These are phyloP conservation scores for Heliothis subflexa DNA, from an alignment of 1,140 invertebrate genomes.

Conservation along the genomic window DNA sequence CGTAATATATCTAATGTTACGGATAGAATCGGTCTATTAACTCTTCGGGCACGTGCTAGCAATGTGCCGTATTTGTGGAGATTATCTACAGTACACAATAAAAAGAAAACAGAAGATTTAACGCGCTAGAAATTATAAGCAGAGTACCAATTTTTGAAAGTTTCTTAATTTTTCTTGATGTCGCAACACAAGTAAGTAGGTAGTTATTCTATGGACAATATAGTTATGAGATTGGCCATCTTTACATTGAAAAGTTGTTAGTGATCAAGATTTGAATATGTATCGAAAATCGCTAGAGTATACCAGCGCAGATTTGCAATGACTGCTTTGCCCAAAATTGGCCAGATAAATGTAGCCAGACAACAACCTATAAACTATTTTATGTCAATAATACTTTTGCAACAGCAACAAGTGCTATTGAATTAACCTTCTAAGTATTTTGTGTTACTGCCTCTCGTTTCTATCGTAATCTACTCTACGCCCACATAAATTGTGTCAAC, in stretches of 20 bases:
- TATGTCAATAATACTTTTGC: too few relatives aligned
- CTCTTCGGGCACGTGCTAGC: slow-evolving; percentile 30
- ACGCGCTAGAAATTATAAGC: background rate
- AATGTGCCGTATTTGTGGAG: slow-evolving; percentile 20
- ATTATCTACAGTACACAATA: background rate
- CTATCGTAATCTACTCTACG: slow-evolving; percentile 60
- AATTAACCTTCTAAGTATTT: slow-evolving; percentile 11
- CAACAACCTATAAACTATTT: background rate
- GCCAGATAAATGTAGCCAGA: background rate
- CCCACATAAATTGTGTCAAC: slow-evolving; percentile 66
- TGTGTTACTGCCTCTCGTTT: background rate
- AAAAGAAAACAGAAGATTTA: background rate
- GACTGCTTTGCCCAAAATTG: too few relatives aligned
- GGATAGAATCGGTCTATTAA: slow-evolving; percentile 24
- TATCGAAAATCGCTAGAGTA: too few relatives aligned
- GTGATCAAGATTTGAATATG: too few relatives aligned
- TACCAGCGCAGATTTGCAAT: too few relatives aligned
- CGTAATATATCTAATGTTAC: slow-evolving; percentile 3
- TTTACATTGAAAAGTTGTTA: too few relatives aligned
- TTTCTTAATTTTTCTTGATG: background rate
- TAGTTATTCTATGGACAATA: too few relatives aligned
- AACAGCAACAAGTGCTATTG: too few relatives aligned
- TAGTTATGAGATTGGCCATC: too few relatives aligned
- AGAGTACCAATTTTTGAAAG: background rate
- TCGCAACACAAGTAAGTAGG: too few relatives aligned